phyloP scores from a whole-genome alignment of 2,888 invertebrate genomes.

The Sinotaia quadrata region DNA sequence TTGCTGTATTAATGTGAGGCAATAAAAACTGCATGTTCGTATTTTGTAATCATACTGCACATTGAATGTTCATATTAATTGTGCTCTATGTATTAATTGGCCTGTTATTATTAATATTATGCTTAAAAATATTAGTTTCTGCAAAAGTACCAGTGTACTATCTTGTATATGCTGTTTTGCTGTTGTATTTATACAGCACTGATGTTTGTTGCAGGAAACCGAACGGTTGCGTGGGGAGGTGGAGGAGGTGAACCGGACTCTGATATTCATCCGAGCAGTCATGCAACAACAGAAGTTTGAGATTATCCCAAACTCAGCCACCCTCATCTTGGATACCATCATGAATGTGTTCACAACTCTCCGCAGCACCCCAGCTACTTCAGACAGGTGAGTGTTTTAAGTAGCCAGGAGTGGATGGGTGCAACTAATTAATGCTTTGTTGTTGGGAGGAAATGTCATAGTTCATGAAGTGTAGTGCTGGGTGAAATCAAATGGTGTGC shows the following conservation, averaged over 20 bases:
- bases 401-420: neutral
- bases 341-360: slow-evolving; percentile 74
- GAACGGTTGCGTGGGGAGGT: slow-evolving; percentile 64
- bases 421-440: neutral
- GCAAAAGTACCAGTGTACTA: too few relatives aligned
- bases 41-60: too few relatives aligned
- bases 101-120: too few relatives aligned
- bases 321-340: slow-evolving; percentile 92
- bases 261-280: slow-evolving; percentile 93
- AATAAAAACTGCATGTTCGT: too few relatives aligned
- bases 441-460: neutral
- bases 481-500: slow-evolving; percentile 7
- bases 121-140: too few relatives aligned
- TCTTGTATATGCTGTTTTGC: too few relatives aligned
- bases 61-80: too few relatives aligned
- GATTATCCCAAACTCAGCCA: slow-evolving; percentile 94
- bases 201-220: slow-evolving; percentile 59
- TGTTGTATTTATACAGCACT: too few relatives aligned
- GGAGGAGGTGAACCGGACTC: slow-evolving; percentile 80
- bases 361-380: slow-evolving; percentile 59
- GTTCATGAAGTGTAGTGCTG: neutral
- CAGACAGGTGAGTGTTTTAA: slow-evolving; percentile 62
- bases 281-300: slow-evolving; percentile 92
- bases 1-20: too few relatives aligned
- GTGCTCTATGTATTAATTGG: too few relatives aligned